Base-by-base conservation (phyloP, 2,888 invertebrate species). In the Cetonia aurata region DNA sequence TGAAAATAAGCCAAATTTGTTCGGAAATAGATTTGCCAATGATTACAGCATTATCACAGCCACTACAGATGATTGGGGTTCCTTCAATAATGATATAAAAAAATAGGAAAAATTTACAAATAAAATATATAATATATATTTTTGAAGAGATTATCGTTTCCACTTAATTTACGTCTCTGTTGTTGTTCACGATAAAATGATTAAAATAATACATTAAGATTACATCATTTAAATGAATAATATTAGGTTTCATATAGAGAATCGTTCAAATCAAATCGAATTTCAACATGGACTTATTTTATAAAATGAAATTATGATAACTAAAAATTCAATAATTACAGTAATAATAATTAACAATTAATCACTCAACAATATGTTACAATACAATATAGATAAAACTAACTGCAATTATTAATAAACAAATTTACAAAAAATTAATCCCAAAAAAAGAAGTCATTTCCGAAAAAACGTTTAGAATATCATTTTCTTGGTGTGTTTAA, bases 41-140 rank as follows among this genome's bases (percentile, higher is more conserved):
- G 17, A 52, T 65, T 65, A 65, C 62, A 65, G 48, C 50, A 37
- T 50, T 65, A 65, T 65, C 62, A 65, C 62, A 65, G 62, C 62
- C 62, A 65, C 62, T 65, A 65, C 62, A 65, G 62, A 65, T 65
- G 62, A 65, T 65, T 65, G 46, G 33, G 13, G 37, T 52, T 52
- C 17, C 25, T 17, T 52, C 25, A 19, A 52, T 37, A 37, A 37
- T n/a, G 17, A 19, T 25, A n/a, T 52, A 8, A 12, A 55, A n/a
- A 55, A 25, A 42, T 53, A 60, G 25, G 4, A 9, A 15, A 25
- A n/a, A 13, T 52, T 52, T n/a, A 55, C 6, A 33, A 12, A 55
- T 6, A 33, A 55, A 50, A 19, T 15, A 9, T 15, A n/a, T n/a
- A n/a, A n/a, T n/a, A n/a, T n/a, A n/a, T 50, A 13, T 31, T 33